A percentile compares a stretch with the other conserved stretches of the same genome.
Conservation (phyloP, 2,888 invertebrate genomes). For the Chorisops tibialis region DNA sequence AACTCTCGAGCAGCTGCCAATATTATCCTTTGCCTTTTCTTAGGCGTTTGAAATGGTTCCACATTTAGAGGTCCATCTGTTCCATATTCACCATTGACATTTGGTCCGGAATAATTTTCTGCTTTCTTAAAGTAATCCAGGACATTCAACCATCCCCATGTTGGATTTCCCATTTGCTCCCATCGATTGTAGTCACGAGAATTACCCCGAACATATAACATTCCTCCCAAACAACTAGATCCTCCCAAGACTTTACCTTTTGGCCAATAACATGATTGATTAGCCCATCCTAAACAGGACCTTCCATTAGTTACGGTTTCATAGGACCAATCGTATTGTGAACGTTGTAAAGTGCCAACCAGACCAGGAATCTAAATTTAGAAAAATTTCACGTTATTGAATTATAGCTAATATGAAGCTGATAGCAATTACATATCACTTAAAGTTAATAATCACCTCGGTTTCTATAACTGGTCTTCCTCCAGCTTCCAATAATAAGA, state of each 20-base stretch:
- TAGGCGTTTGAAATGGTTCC: slow-evolving; percentile 47
- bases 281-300: background rate
- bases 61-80: slow-evolving; percentile 55
- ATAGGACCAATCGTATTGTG: slow-evolving; percentile 12
- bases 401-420: background rate
- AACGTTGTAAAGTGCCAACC: background rate
- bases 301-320: background rate
- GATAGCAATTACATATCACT: too few relatives aligned
- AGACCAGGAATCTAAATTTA: slow-evolving; percentile 8
- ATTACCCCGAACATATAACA: slow-evolving; percentile 60
- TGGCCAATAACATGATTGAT: background rate
- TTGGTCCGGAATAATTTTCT: slow-evolving; percentile 43
- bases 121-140: slow-evolving; percentile 76
- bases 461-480: slow-evolving; percentile 53
- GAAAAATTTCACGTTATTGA: background rate
- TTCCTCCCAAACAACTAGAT: slow-evolving; percentile 36
- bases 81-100: slow-evolving; percentile 44
- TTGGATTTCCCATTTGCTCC: slow-evolving; percentile 56
- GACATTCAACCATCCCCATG: slow-evolving; percentile 68
- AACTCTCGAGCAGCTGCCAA: slow-evolving; percentile 55
- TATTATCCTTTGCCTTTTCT: slow-evolving; percentile 54
- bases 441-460: too few relatives aligned
- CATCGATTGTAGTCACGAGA: slow-evolving; percentile 60
- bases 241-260: slow-evolving; percentile 15
- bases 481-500: slow-evolving; percentile 56